Percentiles rank a stretch among this genome's conserved stretches.
Conservation (phyloP, 2,797 vertebrate species). For the Microtus obscurus region DNA sequence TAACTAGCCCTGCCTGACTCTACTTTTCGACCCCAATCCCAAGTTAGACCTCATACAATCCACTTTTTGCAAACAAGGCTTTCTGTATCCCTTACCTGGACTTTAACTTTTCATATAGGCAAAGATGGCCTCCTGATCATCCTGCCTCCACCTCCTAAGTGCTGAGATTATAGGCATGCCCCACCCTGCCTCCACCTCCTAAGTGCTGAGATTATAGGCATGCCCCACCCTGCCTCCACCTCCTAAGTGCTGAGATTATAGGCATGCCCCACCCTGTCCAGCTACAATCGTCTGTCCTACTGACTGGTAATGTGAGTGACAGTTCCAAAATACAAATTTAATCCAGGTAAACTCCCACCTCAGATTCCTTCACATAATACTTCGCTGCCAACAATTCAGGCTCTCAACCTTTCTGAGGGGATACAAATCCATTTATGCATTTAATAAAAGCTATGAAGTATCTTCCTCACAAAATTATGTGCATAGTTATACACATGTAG, state of each 20-base stretch:
- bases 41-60: conserved; percentile 49
- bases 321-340: conserved; percentile 66
- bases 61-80: neutral
- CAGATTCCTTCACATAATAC: conserved; percentile 59
- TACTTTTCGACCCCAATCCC: conserved; percentile 11
- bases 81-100: neutral
- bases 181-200: neutral
- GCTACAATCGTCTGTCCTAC: conserved; percentile 48
- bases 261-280: neutral
- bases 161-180: neutral
- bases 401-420: conserved; percentile 27
- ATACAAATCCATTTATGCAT: conserved; percentile 42
- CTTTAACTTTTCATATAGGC: neutral
- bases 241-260: neutral
- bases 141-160: neutral
- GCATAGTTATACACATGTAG: conserved; percentile 28
- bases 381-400: conserved; percentile 35
- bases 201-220: neutral
- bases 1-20: neutral
- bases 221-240: neutral
- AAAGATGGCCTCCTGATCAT: neutral
- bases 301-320: conserved; percentile 38
- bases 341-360: conserved; percentile 58
- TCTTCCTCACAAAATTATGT: conserved; percentile 22
- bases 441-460: conserved; percentile 64